Percentiles rank a stretch among this genome's conserved stretches.
Conservation (phyloP, 2,797 vertebrate genomes). For the Varecia variegata region DNA sequence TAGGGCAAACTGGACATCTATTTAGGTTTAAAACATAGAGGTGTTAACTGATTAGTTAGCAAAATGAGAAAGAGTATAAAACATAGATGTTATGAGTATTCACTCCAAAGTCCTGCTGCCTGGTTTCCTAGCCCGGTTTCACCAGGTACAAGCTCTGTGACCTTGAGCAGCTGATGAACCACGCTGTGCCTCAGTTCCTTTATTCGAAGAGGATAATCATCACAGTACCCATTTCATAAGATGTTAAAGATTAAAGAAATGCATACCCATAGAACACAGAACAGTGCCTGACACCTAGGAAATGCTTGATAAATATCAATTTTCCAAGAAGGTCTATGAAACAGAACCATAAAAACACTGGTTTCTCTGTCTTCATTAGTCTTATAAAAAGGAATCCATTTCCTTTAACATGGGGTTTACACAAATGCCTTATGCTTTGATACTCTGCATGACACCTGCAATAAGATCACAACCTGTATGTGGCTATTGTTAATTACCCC, state of each 20-base stretch:
- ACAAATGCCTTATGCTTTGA: neutral
- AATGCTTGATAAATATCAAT: neutral
- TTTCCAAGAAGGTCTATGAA: neutral
- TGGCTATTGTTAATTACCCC: neutral
- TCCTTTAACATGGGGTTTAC: neutral
- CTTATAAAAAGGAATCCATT: neutral
- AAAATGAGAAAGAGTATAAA: neutral
- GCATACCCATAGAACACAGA: neutral
- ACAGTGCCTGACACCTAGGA: neutral
- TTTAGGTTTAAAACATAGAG: neutral
- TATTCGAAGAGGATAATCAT: neutral
- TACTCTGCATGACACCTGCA: neutral
- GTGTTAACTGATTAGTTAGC: neutral
- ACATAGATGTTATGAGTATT: neutral
- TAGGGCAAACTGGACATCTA: neutral
- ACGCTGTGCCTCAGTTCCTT: neutral
- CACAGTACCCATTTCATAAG: neutral
- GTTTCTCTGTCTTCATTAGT: neutral
- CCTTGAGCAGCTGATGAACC: neutral
- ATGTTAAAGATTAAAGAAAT: neutral
- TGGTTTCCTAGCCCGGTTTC: neutral
- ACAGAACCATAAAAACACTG: neutral
- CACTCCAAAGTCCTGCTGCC: neutral
- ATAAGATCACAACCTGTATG: neutral
- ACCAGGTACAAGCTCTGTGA: neutral